Conservation (phyloP, 1,140 invertebrate species). For the Branchinecta lindahli region DNA sequence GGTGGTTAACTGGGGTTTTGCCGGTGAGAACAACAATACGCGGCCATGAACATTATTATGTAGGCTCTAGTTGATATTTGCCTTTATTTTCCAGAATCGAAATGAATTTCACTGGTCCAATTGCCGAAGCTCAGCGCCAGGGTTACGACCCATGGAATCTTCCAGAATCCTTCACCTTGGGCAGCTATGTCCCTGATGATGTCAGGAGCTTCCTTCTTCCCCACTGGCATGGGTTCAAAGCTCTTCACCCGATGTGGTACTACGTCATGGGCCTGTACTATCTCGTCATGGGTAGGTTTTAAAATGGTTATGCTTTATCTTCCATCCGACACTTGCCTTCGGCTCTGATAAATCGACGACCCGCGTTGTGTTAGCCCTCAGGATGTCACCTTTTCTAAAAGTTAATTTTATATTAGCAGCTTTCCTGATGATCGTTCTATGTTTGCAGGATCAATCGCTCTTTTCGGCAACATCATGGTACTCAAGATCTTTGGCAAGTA, state of each 20-base stretch:
- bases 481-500: slow-evolving; percentile 22
- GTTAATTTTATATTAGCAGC: no score
- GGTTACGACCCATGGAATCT: slow-evolving; percentile 21
- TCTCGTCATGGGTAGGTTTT: slow-evolving; percentile 18
- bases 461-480: slow-evolving; percentile 22
- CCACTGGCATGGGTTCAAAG: slow-evolving; percentile 22
- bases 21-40: no score
- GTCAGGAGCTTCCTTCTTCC: slow-evolving; percentile 22
- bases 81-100: no score
- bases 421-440: no score
- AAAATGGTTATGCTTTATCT: no score
- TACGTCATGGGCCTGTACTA: slow-evolving; percentile 22
- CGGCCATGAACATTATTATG: no score
- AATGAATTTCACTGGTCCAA: slow-evolving; percentile 19
- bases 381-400: no score
- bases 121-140: slow-evolving; percentile 17
- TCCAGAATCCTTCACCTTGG: slow-evolving; percentile 20
- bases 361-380: no score
- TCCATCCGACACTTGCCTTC: no score
- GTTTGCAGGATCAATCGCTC: slow-evolving; percentile 19
- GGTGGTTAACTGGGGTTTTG: no score
- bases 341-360: no score
- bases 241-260: slow-evolving; percentile 22
- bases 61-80: no score
- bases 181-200: slow-evolving; percentile 22